Base-by-base conservation (phyloP, 2,888 invertebrate species). In the Cosmopolites sordidus region DNA sequence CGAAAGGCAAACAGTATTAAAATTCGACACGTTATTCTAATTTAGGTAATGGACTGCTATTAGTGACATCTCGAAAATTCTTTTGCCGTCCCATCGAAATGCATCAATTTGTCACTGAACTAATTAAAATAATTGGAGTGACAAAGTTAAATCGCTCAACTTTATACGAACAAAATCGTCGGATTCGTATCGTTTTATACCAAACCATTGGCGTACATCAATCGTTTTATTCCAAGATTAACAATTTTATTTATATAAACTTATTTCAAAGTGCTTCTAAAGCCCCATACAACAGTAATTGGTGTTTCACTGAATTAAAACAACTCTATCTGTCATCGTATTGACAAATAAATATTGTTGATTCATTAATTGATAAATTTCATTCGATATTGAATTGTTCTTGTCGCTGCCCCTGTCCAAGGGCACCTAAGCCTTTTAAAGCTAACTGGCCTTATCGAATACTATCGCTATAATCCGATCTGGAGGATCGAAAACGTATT, bases 111-210 rank as follows among this genome's bases (percentile, higher is more conserved):
- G 71, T 71, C 70, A 69, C 64, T 61, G 59, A 61, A 67, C 66
- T 69, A 71, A 71, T 72, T 72, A 71, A 70, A 72, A 70, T 69
- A 67, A 71, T 69, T 69, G 63, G 61, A 63, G 60, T 58, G 68
- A 70, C 68, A 65, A 68, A 62, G 59, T 64, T 64, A 66, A 68
- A 69, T 69, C 66, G 66, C 64, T 62, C 65, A 64, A 67, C 68
- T 69, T 66, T 67, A 69, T 61, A 59, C 56, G 42, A 44, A 45
- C 56, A 49, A 51, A 52, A 48, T 52, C 48, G 45, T 49, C 46
- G 44, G 43, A 45, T 52, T 49, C 29, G 15, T n/a, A n/a, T n/a
- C n/a, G n/a, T n/a, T n/a, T n/a, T n/a, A n/a, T n/a, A n/a, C n/a
- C n/a, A n/a, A n/a, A n/a, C n/a, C n/a, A n/a, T n/a, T n/a, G n/a